These are phyloP conservation scores for Geophilus truncorum DNA, from an alignment of 2,888 invertebrate species.

Conservation along the genomic window DNA sequence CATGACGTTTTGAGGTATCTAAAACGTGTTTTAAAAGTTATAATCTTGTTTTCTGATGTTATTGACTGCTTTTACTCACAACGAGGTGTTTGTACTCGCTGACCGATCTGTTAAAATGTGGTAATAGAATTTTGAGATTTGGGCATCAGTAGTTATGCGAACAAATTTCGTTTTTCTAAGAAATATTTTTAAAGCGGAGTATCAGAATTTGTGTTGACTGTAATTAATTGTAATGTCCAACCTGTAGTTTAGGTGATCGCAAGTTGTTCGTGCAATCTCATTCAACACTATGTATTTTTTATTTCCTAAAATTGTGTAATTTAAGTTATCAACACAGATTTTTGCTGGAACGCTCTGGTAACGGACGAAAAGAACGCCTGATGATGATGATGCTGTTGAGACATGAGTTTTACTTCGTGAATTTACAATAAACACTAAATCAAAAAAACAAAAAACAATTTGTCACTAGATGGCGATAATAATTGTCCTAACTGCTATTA, in stretches of 20 bases:
- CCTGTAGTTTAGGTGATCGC: conserved; percentile 70
- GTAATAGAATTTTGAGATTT: conserved; percentile 63
- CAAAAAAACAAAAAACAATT: background rate
- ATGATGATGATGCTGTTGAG: background rate
- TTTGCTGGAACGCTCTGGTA: conserved; percentile 76
- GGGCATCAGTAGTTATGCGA: conserved; percentile 60
- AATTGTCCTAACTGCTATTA: no score
- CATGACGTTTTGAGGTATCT: conserved; percentile 73
- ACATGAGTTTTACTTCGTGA: background rate
- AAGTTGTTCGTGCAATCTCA: conserved; percentile 71
- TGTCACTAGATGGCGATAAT: no score
- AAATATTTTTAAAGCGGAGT: background rate
- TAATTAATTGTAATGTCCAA: conserved; percentile 45
- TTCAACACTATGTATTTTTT: conserved; percentile 57
- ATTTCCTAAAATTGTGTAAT: conserved; percentile 55
- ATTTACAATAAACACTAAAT: background rate
- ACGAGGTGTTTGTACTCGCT: conserved; percentile 51
- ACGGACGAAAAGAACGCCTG: conserved; percentile 72
- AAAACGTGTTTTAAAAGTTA: background rate
- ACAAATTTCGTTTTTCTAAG: conserved; percentile 64
- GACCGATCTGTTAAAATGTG: conserved; percentile 70
- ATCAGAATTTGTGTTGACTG: no score
- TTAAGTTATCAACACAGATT: conserved; percentile 72
- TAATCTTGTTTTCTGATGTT: background rate
- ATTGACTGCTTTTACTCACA: background rate